These are phyloP conservation scores for Ictalurus punctatus DNA, from an alignment of 2,113 vertebrate genomes.

Conservation along the genomic window DNA sequence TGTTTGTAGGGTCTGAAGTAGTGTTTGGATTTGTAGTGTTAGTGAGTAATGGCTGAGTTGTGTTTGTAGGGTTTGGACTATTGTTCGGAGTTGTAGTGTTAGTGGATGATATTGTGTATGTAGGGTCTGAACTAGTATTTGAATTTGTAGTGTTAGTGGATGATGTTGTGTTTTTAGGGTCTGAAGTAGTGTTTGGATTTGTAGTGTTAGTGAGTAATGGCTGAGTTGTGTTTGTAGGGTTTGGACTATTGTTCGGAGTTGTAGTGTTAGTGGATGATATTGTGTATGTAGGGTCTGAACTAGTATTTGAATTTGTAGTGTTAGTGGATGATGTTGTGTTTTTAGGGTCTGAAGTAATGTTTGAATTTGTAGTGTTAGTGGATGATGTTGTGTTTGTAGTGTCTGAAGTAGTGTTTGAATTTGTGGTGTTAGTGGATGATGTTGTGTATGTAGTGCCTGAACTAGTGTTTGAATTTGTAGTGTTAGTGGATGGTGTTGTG, in stretches of 20 bases:
- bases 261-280: no score
- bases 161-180: no score
- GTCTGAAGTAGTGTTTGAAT: neutral
- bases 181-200: no score
- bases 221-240: no score
- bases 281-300: neutral
- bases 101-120: neutral
- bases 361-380: neutral
- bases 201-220: neutral
- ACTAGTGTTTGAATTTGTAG: neutral
- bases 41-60: no score
- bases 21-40: neutral
- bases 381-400: neutral
- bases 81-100: no score
- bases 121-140: neutral
- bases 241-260: no score
- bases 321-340: neutral
- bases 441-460: neutral
- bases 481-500: neutral
- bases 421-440: no score
- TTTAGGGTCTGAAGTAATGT: neutral
- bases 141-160: neutral
- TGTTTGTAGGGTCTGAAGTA: neutral
- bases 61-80: no score
- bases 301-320: neutral